A percentile compares a stretch with the other conserved stretches of the same genome.
phyloP scores from a whole-genome alignment of 1,140 invertebrate species.

The Pachypsylla venusta region DNA sequence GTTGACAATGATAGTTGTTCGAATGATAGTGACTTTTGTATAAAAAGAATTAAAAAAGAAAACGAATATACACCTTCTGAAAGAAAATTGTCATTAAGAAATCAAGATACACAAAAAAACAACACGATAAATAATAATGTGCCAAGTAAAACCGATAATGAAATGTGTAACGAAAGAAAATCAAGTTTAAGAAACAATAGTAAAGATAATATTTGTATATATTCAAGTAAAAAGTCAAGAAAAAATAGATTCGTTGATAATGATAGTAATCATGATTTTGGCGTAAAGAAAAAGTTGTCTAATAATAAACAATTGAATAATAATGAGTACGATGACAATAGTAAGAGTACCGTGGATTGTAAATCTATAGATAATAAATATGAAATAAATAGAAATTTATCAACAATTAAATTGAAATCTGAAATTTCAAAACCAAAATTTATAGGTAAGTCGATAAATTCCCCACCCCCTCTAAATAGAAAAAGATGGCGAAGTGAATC shows the following conservation, averaged over 20 bases:
- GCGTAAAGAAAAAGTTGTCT: not conserved
- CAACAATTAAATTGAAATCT: not conserved
- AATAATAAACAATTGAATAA: too few species aligned
- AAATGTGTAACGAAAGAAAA: not conserved
- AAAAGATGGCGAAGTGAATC: not conserved
- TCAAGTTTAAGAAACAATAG: not conserved
- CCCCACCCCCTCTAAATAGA: not conserved
- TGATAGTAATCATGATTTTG: not conserved
- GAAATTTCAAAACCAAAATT: not conserved
- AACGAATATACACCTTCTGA: not conserved
- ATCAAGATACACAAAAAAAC: constrained; percentile 1
- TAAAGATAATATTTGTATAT: not conserved
- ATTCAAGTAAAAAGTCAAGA: not conserved
- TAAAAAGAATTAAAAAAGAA: not conserved
- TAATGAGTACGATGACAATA: too few species aligned
- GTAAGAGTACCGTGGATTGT: too few species aligned
- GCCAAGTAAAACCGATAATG: not conserved
- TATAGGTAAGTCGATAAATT: not conserved
- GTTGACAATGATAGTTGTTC: not conserved
- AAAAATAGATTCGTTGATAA: not conserved
- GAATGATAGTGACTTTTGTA: not conserved
- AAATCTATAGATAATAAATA: too few species aligned
- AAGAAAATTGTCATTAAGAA: constrained; percentile 5
- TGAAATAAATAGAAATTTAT: too few species aligned
- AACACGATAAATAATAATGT: not conserved